Base-by-base conservation (phyloP, 2,888 invertebrate species). In the Pilophorus perplexus region DNA sequence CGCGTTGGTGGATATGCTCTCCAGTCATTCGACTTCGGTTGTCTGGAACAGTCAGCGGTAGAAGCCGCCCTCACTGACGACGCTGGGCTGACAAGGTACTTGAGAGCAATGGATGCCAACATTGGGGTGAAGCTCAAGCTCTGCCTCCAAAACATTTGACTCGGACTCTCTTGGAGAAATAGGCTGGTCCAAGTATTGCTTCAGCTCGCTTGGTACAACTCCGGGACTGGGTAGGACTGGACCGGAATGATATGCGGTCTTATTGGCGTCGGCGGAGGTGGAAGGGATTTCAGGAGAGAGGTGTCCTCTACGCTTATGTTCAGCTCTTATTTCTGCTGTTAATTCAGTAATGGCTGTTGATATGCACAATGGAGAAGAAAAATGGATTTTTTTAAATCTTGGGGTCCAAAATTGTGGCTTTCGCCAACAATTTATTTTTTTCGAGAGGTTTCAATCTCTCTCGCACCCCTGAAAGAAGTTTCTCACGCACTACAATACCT, bases 371-470 rank as follows among this genome's bases (percentile, higher is more conserved):
- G 44, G 44, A 22, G 4, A 8, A 18, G 14, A 18, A 22, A 50
- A 27, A 22, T 50, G 28, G n/a, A 50, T n/a, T n/a, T 50, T 50
- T 25, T 50, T 50, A 25, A 50, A 50, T 25, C 50, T 23, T n/a
- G n/a, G 50, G 50, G 28, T 50, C 50, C 23, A 50, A n/a, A 16
- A 50, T 4, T 4, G 50, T 27, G 50, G 50, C 50, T 8, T 50
- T 23, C 23, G 25, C 25, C 16, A 50, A n/a, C 3, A 50, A n/a
- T 27, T 23, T 23, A 25, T 23, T 50, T 14, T 50, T 6, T 50
- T 27, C 25, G 16, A 50, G 25, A 4, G 25, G 25, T 8, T 50
- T 3, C 8, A 23, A 4, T n/a, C 50, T 6, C 12, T 50, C 50
- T 3, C 25, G 22, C 14, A 50, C 5, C 8, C 25, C n/a, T n/a